Conservation (phyloP, 1,140 invertebrate species). For the Drosophila virilis region DNA sequence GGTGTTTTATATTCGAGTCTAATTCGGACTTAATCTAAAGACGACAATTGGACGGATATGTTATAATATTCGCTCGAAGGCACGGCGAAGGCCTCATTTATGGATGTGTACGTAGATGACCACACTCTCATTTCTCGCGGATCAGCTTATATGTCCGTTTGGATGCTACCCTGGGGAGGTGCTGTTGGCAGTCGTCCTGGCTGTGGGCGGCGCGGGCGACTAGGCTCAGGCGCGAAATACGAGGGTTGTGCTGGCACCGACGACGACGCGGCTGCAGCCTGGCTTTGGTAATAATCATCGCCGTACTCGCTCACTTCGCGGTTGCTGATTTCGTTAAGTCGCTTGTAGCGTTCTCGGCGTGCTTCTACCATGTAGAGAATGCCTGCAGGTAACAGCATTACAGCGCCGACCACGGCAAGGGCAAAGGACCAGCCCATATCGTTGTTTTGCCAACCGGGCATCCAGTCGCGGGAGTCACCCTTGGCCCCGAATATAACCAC, state of each 20-base stretch:
- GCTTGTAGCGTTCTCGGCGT: slow-evolving; percentile 89
- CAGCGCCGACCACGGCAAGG: slow-evolving; percentile 91
- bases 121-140: not conserved
- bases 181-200: slow-evolving; percentile 60
- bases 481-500: slow-evolving; percentile 91
- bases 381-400: slow-evolving; percentile 90
- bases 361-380: slow-evolving; percentile 93
- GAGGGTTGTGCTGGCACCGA: slow-evolving; percentile 78
- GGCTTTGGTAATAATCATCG: slow-evolving; percentile 84
- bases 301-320: slow-evolving; percentile 87
- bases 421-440: slow-evolving; percentile 98
- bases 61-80: slow-evolving; percentile 11
- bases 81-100: slow-evolving; percentile 14
- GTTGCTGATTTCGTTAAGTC: slow-evolving; percentile 88
- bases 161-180: slow-evolving; percentile 59
- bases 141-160: slow-evolving; percentile 69
- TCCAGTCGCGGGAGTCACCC: slow-evolving; percentile 96
- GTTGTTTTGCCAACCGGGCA: slow-evolving; percentile 98
- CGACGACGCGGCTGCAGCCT: slow-evolving; percentile 62
- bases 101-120: not conserved
- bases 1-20: slow-evolving; percentile 26
- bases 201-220: slow-evolving; percentile 74
- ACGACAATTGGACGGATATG: slow-evolving; percentile 37
- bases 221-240: slow-evolving; percentile 71
- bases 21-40: slow-evolving; percentile 28